Evolutionary conservation across 1,140 invertebrate genomes (phyloP).

Genomic region (Lepidotrigona ventralis): DNA sequence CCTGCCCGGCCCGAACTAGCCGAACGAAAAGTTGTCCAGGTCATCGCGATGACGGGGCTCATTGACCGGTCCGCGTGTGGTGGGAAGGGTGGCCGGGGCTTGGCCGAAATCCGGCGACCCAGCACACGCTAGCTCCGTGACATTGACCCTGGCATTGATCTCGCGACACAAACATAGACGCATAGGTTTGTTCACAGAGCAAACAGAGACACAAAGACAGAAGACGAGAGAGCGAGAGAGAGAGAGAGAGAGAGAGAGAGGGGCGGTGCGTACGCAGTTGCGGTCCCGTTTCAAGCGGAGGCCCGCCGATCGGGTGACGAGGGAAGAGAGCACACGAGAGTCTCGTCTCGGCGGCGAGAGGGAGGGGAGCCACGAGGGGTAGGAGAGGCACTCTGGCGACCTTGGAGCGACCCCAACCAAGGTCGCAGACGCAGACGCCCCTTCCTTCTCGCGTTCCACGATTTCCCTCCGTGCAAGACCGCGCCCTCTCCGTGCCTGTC

Average conservation of each 20-base stretch:
- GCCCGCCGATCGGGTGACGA: conserved; percentile 34
- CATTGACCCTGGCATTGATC: conserved; percentile 79
- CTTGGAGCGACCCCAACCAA: conserved; percentile 75
- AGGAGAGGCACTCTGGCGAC: conserved; percentile 66
- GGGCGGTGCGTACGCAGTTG: conserved; percentile 55
- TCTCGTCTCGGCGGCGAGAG: conserved; percentile 28
- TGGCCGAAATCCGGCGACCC: conserved; percentile 14
- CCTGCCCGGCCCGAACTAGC: neutral
- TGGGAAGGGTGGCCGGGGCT: neutral
- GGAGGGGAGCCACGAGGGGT: conserved; percentile 36
- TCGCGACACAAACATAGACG: conserved; percentile 26
- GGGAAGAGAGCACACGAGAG: conserved; percentile 32
- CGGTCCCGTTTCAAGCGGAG: conserved; percentile 56
- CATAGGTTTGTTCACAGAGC: neutral
- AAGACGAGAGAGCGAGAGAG: neutral
- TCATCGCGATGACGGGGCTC: conserved; percentile 18
- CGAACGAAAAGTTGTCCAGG: conserved; percentile 17
- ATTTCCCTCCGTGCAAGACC: conserved; percentile 43
- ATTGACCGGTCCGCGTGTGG: neutral
- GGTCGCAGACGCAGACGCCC: conserved; percentile 76
- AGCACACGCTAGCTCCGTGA: conserved; percentile 60
- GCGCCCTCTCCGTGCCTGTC: conserved; percentile 12
- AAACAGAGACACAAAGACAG: neutral
- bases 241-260: neutral
- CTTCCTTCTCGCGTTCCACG: conserved; percentile 46